Conservation (phyloP, 2,888 invertebrate genomes). For the Helleia helle region DNA sequence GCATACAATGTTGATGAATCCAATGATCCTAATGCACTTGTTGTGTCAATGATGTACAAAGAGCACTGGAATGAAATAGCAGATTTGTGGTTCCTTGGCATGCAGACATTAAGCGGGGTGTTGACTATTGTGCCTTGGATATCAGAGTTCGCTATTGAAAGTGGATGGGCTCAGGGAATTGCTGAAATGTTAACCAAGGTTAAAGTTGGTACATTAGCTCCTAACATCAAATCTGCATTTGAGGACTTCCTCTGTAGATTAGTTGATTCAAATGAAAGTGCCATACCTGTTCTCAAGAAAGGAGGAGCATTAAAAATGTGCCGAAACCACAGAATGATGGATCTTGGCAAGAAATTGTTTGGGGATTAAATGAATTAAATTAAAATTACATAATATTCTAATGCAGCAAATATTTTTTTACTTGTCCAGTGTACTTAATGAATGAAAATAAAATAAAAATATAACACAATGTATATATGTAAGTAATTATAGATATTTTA, state of each 20-base stretch:
- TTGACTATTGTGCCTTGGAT: constrained; percentile 89
- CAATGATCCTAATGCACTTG: constrained; percentile 85
- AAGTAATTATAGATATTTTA: constrained; percentile 8
- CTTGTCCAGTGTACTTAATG: constrained; percentile 21
- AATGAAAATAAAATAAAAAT: constrained; percentile 10
- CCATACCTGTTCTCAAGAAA: constrained; percentile 84
- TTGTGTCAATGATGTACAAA: constrained; percentile 89
- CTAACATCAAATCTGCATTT: constrained; percentile 90
- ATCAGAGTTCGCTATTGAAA: constrained; percentile 91
- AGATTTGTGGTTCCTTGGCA: constrained; percentile 94
- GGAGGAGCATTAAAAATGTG: constrained; percentile 88
- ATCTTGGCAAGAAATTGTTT: constrained; percentile 89
- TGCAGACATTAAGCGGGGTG: constrained; percentile 92
- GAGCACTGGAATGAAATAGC: constrained; percentile 92
- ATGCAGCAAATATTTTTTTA: constrained; percentile 16
- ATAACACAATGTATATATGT: constrained; percentile 8
- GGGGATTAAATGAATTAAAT: constrained; percentile 77
- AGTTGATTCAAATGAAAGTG: constrained; percentile 85
- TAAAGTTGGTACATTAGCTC: constrained; percentile 85
- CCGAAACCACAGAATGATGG: constrained; percentile 91
- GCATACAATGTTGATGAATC: constrained; percentile 93
- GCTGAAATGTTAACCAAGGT: constrained; percentile 87
- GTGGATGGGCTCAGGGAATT: constrained; percentile 95
- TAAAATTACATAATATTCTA: constrained; percentile 10
- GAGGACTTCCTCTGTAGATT: constrained; percentile 91